phyloP scores from a whole-genome alignment of 2,888 invertebrate genomes.

The Netelia melanura region DNA sequence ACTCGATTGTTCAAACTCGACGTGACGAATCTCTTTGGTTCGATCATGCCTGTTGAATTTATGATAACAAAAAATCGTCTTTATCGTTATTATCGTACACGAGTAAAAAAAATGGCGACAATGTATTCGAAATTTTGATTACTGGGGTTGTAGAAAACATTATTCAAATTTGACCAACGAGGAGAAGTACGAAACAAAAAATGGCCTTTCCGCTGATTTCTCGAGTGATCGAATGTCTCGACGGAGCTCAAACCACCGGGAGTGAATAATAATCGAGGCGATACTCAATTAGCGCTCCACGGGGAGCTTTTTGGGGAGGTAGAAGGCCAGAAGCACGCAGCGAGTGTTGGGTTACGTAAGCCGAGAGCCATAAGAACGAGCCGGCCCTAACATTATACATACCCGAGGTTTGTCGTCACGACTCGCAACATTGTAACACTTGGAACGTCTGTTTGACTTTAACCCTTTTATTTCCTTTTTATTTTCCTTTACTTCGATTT shows the following conservation, averaged over 20 bases:
- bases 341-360: slow-evolving; percentile 62
- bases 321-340: slow-evolving; percentile 52
- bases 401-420: slow-evolving; percentile 54
- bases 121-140: no score
- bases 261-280: slow-evolving; percentile 53
- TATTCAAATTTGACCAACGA: no score
- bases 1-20: slow-evolving; percentile 37
- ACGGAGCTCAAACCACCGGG: background rate
- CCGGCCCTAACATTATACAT: slow-evolving; percentile 26
- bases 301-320: slow-evolving; percentile 20
- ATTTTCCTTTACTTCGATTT: background rate
- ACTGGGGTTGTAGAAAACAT: no score
- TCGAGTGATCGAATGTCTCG: background rate
- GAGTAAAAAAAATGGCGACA: background rate
- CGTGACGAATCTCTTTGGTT: slow-evolving; percentile 45
- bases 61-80: background rate
- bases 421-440: slow-evolving; percentile 63
- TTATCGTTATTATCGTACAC: background rate
- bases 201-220: no score
- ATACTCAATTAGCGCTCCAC: slow-evolving; percentile 51
- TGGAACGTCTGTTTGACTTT: slow-evolving; percentile 44
- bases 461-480: slow-evolving; percentile 33
- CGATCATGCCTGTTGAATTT: slow-evolving; percentile 18
- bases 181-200: no score
- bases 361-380: slow-evolving; percentile 30